Evolutionary conservation across 2,888 invertebrate genomes (phyloP).

Genomic region (Ochropleura leucogaster): DNA sequence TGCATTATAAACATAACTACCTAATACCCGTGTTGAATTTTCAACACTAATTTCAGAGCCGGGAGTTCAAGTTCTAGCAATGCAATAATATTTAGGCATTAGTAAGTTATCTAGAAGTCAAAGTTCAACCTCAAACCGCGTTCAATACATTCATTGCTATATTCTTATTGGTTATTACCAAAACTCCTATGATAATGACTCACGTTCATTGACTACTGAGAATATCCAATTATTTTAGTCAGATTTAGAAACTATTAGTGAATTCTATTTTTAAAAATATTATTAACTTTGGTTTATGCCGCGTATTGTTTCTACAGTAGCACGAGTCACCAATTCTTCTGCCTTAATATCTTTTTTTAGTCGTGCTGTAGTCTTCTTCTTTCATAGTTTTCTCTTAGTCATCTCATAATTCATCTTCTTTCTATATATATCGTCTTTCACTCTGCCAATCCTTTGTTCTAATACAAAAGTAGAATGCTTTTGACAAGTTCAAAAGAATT

Average conservation of each 20-base stretch:
- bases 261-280: slow-evolving; percentile 13
- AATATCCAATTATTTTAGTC: slow-evolving; percentile 27
- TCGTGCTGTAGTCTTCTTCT: neutral
- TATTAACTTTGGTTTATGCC: slow-evolving; percentile 12
- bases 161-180: slow-evolving; percentile 25
- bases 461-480: too few relatives aligned
- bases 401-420: too few relatives aligned
- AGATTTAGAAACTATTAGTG: slow-evolving; percentile 17
- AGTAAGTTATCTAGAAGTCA: slow-evolving; percentile 34
- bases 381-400: neutral
- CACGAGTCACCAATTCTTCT: neutral
- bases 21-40: neutral
- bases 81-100: neutral
- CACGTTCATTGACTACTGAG: slow-evolving; percentile 18
- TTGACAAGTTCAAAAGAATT: neutral
- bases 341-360: neutral
- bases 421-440: neutral
- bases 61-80: neutral
- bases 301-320: neutral
- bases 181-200: slow-evolving; percentile 35
- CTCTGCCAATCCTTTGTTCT: too few relatives aligned
- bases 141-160: slow-evolving; percentile 1
- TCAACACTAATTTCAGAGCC: neutral
- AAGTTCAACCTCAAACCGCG: slow-evolving; percentile 35
- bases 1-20: neutral